Conservation (phyloP, 2,888 invertebrate species). For the Podotricha telesiphe region DNA sequence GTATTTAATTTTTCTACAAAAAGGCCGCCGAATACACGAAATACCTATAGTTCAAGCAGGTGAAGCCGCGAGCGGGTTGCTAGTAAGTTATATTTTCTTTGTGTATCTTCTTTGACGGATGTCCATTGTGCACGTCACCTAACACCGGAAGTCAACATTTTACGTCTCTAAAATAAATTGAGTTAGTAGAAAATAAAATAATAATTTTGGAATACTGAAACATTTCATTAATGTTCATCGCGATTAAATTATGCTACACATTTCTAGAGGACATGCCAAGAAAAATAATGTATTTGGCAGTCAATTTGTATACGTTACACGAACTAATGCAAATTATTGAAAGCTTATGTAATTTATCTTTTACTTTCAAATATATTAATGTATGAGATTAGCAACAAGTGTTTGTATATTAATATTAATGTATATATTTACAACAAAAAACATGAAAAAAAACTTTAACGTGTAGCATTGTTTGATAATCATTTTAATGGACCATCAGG, state of each 20-base stretch:
- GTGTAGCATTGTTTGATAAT: too few relatives aligned
- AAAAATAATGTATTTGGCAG: constrained; percentile 42
- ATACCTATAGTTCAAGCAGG: too few relatives aligned
- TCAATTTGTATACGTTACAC: constrained; percentile 27
- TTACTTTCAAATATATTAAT: not conserved
- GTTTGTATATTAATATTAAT: not conserved
- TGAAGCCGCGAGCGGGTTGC: too few relatives aligned
- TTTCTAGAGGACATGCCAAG: constrained; percentile 40
- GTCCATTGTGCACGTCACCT: not conserved
- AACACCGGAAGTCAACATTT: not conserved
- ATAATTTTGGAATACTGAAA: constrained; percentile 11
- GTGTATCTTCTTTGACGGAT: not conserved
- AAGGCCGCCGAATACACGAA: too few relatives aligned
- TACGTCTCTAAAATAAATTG: not conserved
- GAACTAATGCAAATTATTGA: constrained; percentile 2
- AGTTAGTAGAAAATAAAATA: not conserved
- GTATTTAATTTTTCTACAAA: too few relatives aligned
- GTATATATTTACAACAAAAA: too few relatives aligned
- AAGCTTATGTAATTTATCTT: constrained; percentile 16
- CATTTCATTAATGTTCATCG: constrained; percentile 5
- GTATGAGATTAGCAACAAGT: not conserved
- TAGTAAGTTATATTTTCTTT: too few relatives aligned
- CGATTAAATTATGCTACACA: constrained; percentile 15
- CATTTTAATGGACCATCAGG: too few relatives aligned
- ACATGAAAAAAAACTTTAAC: too few relatives aligned